These are phyloP conservation scores for Polietes domitor DNA, from an alignment of 2,888 invertebrate species.

Conservation along the genomic window DNA sequence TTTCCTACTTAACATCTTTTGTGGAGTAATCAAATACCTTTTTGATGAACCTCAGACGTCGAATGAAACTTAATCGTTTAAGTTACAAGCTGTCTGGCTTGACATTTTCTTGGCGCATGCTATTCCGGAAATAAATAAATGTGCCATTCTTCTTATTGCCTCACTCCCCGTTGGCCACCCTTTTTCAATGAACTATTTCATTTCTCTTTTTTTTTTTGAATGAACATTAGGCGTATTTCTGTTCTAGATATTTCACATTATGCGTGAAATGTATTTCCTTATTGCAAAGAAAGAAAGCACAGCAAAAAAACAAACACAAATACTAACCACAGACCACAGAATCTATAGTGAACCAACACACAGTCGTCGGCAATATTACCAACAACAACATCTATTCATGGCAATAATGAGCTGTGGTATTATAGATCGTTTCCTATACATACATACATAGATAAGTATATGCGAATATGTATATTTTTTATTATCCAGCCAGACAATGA, in stretches of 20 bases:
- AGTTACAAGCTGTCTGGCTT: too few species aligned
- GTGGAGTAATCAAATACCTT: too few species aligned
- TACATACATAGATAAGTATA: background rate
- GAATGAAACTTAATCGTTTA: too few species aligned
- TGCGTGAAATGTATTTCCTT: constrained; percentile 46
- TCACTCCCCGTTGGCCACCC: too few species aligned
- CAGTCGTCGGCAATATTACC: background rate
- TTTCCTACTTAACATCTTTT: too few species aligned
- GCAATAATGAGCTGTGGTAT: constrained; percentile 4
- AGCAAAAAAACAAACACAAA: too few species aligned
- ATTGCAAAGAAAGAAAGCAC: too few species aligned
- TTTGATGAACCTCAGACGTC: too few species aligned
- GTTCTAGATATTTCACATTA: constrained; percentile 44
- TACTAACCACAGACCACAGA: constrained; percentile 28
- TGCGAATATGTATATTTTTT: background rate
- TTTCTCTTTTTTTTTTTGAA: background rate
- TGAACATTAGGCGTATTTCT: constrained; percentile 19
- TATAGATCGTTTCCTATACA: constrained; percentile 19
- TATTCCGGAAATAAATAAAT: too few species aligned
- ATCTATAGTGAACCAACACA: background rate
- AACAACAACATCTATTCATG: constrained; percentile 11
- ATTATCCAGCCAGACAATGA: constrained; percentile 21
- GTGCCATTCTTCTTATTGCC: too few species aligned
- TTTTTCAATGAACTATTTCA: background rate
- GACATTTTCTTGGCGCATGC: too few species aligned